Evolutionary conservation across 30 jellyfish, hydroid and myxozoan genomes (phyloP).

Genomic region (Morbakka virulenta): DNA sequence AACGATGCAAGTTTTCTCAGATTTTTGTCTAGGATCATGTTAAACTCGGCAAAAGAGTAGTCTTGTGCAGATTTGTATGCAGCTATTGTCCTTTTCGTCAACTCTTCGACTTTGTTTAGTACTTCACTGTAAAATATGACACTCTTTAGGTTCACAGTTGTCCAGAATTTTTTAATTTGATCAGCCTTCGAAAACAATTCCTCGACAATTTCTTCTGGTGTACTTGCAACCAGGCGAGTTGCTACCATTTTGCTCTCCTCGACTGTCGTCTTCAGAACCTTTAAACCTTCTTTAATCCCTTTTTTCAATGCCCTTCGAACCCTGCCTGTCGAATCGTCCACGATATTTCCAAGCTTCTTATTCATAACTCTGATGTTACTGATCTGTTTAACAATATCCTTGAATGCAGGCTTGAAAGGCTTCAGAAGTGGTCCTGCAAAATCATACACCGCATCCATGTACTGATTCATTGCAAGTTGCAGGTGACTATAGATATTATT

Average conservation of each 20-base stretch:
- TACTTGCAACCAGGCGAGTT: neutral
- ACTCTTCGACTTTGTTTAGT: constrained; percentile 41
- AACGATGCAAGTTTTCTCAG: constrained; percentile 52
- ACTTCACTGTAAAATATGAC: constrained; percentile 18
- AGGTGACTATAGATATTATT: constrained; percentile 50
- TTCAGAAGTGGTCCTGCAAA: constrained; percentile 66
- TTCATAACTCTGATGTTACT: constrained; percentile 48
- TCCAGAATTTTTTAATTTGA: constrained; percentile 32
- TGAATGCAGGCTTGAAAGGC: constrained; percentile 67
- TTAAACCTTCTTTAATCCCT: constrained; percentile 22
- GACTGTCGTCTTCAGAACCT: neutral
- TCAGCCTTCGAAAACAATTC: constrained; percentile 31
- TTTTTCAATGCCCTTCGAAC: neutral
- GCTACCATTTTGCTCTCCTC: constrained; percentile 23
- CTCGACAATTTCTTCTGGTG: constrained; percentile 64
- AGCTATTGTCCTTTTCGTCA: constrained; percentile 13
- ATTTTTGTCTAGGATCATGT: constrained; percentile 57
- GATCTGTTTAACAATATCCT: constrained; percentile 56
- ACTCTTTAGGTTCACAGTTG: too few species aligned
- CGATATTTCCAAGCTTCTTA: constrained; percentile 41
- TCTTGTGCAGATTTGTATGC: constrained; percentile 4
- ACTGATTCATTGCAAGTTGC: constrained; percentile 6
- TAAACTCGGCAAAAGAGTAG: constrained; percentile 48
- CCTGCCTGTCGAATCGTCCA: constrained; percentile 4
- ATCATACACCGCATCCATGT: constrained; percentile 35